Evolutionary conservation across 92 coral and sea anemone species (phyloP), one percentile per base, ranked within the genome.

Genomic region (Epizoanthus rinbou): DNA sequence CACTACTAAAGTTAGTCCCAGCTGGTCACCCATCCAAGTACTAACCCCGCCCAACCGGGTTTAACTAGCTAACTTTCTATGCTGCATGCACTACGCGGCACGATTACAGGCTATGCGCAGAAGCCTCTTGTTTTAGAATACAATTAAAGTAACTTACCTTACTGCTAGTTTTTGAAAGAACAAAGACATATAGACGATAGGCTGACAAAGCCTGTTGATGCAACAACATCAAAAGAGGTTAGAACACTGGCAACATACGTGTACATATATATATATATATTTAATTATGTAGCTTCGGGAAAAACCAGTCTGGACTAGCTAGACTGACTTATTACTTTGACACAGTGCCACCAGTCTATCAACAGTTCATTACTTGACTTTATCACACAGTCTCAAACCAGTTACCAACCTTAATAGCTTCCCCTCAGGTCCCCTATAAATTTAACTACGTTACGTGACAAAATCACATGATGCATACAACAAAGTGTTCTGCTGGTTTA

Each of bases 191-290:
- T 35, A 92, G 72, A 13, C 97, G 91, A 66, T 87, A 84, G 2
- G 91, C 81, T 74, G 97, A 92, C 19, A 90, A 82, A 24, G 97
- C 97, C 97, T 92, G 85, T 67, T 3, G 45, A 69, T 4, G n/a
- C 6, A 69, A 4, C 53, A 17, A 13, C 8, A 4, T 33, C 17
- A 33, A 19, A 33, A 5, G 10, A 15, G 6, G 14, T 67, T 15
- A 67, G 72, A 67, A 67, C 0, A 67, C 17, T 17, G 50, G n/a
- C 50, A 33, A 15, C 71, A 65, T 24, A 6, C 31, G 13, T 63
- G 31, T 28, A 63, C 67, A 63, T 23, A 21, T 21, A 5, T 19
- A 13, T 4, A 4, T 19, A 17, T 62, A 18, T 3, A n/a, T n/a
- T n/a, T n/a, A n/a, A n/a, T n/a, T n/a, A n/a, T n/a, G n/a, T n/a